Evolutionary conservation across 2,888 invertebrate genomes (phyloP).

Genomic region (Andrena flavipes): DNA sequence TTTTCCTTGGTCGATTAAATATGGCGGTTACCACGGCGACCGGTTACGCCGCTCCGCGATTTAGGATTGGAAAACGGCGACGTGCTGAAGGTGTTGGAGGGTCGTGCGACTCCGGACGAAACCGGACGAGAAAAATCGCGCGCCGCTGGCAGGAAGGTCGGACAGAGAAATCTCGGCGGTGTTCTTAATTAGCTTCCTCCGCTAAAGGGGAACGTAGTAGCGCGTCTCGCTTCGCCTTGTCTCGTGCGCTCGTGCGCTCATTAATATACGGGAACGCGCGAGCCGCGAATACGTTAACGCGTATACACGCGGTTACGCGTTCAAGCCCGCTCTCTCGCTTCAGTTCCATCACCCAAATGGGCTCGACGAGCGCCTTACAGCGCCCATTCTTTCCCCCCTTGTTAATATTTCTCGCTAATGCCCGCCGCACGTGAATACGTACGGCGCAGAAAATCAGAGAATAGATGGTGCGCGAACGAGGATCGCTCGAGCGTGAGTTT

Average conservation of each 20-base stretch:
- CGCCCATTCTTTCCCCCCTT: background rate
- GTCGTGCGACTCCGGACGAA: constrained; percentile 21
- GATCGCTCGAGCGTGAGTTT: background rate
- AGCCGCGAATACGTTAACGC: constrained; percentile 59
- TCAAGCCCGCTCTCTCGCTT: background rate
- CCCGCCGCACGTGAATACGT: background rate
- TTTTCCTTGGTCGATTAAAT: background rate
- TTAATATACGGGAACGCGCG: constrained; percentile 66
- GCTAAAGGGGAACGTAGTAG: constrained; percentile 65
- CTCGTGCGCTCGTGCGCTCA: constrained; percentile 62
- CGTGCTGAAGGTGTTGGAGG: background rate
- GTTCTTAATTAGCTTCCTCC: constrained; percentile 73
- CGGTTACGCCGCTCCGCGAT: background rate
- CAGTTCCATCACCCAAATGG: constrained; percentile 13
- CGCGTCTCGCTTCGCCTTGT: constrained; percentile 57
- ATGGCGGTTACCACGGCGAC: background rate
- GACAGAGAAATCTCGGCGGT: constrained; percentile 52
- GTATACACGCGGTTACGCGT: constrained; percentile 33
- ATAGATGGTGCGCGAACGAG: background rate
- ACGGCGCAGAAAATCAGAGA: background rate
- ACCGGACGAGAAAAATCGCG: constrained; percentile 48
- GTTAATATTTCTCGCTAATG: constrained; percentile 10
- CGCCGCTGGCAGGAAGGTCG: constrained; percentile 52
- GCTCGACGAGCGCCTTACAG: constrained; percentile 3
- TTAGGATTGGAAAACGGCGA: constrained; percentile 1